Conservation (phyloP, 2,113 vertebrate genomes). For the Bombycilla garrulus region DNA sequence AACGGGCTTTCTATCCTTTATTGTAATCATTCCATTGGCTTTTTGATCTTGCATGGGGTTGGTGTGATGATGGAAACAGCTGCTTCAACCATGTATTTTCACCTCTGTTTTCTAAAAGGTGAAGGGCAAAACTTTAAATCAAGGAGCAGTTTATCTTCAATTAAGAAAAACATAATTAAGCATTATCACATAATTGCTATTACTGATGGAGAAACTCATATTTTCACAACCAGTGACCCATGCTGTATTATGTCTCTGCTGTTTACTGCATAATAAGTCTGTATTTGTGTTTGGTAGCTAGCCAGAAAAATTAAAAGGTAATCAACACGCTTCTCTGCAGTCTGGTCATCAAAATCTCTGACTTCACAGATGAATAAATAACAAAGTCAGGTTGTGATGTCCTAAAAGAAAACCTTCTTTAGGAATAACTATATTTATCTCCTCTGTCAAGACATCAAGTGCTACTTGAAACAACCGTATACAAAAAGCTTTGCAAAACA, state of each 20-base stretch:
- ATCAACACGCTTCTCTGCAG: constrained; percentile 54
- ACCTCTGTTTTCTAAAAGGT: constrained; percentile 68
- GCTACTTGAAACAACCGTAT: constrained; percentile 50
- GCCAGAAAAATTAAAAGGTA: constrained; percentile 69
- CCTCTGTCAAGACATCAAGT: constrained; percentile 35
- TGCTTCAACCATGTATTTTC: constrained; percentile 46
- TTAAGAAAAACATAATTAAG: constrained; percentile 75
- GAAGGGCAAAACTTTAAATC: constrained; percentile 72
- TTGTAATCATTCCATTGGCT: neutral
- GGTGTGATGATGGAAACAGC: constrained; percentile 25
- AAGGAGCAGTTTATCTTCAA: constrained; percentile 74
- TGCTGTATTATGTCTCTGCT: constrained; percentile 37
- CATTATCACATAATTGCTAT: constrained; percentile 73
- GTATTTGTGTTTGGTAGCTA: constrained; percentile 55
- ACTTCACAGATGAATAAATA: constrained; percentile 25
- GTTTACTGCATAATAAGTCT: constrained; percentile 54
- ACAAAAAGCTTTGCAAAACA: constrained; percentile 48
- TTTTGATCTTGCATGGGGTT: constrained; percentile 33
- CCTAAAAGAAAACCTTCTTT: constrained; percentile 15
- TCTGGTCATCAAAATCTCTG: constrained; percentile 54
- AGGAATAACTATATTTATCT: constrained; percentile 2
- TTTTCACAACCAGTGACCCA: constrained; percentile 70
- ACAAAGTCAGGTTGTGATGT: constrained; percentile 34
- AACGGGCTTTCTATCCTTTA: neutral
- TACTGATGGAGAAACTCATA: constrained; percentile 67